phyloP scores from a whole-genome alignment of 2,113 vertebrate species.

The Clarias batrachus region DNA sequence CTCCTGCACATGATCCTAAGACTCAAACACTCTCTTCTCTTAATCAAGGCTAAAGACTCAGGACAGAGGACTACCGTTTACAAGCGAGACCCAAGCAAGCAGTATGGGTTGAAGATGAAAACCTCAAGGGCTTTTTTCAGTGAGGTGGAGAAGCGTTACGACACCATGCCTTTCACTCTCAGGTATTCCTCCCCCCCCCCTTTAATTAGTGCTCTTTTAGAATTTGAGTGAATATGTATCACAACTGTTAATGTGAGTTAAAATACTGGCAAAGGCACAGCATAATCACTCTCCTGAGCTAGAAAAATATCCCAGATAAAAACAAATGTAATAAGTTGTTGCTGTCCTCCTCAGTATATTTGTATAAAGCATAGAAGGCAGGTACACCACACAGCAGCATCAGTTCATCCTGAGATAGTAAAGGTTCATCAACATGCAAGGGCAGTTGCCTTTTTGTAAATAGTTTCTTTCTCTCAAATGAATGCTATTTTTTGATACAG shows the following conservation, averaged over 20 bases:
- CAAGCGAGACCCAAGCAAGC: constrained; percentile 94
- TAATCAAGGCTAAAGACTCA: constrained; percentile 84
- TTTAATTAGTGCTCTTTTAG: not conserved
- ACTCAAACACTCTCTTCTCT: not conserved
- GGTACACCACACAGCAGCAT: not conserved
- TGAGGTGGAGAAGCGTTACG: constrained; percentile 93
- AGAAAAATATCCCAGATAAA: no score
- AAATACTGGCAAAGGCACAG: not conserved
- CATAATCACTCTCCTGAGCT: not conserved
- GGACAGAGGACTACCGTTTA: constrained; percentile 97
- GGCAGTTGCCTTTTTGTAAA: not conserved
- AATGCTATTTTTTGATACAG: not conserved
- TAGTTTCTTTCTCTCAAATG: not conserved
- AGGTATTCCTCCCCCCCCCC: constrained; percentile 67
- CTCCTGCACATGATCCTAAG: not conserved
- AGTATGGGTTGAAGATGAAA: constrained; percentile 98
- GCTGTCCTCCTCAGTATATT: not conserved
- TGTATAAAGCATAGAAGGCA: not conserved
- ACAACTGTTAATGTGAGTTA: not conserved
- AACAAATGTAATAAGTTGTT: not conserved
- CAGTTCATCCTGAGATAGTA: not conserved
- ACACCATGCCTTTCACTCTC: constrained; percentile 96
- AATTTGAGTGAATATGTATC: no score
- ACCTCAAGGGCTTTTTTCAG: constrained; percentile 96
- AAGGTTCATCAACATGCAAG: not conserved